A percentile compares a stretch with the other conserved stretches of the same genome.
These are phyloP conservation scores for Bovichtus diacanthus DNA, from an alignment of 2,797 vertebrate genomes.

Conservation along the genomic window DNA sequence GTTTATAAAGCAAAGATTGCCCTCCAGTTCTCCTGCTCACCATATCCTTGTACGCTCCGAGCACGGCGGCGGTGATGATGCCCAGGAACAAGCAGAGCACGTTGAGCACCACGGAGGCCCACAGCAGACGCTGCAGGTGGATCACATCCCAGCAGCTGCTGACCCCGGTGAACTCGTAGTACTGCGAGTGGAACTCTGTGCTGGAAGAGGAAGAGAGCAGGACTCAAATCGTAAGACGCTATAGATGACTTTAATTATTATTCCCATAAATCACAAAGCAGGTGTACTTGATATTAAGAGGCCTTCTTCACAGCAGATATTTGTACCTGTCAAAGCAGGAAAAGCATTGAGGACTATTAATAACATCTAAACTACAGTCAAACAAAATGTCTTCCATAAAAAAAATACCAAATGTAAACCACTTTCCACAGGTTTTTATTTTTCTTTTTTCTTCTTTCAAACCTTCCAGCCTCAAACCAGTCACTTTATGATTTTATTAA, in stretches of 20 bases:
- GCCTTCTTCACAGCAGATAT: neutral
- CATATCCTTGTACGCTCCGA: constrained; percentile 94
- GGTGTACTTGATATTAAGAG: neutral
- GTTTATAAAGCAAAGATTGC: neutral
- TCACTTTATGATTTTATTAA: constrained; percentile 3
- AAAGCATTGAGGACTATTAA: neutral
- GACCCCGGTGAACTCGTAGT: constrained; percentile 91
- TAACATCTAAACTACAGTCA: neutral
- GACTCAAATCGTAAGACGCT: neutral
- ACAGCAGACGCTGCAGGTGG: constrained; percentile 92
- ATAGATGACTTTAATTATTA: neutral
- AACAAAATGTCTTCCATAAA: neutral
- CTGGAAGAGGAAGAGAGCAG: constrained; percentile 73
- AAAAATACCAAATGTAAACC: neutral
- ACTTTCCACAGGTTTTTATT: neutral
- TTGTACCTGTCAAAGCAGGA: neutral
- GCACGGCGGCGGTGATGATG: constrained; percentile 91
- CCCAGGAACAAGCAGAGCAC: constrained; percentile 90
- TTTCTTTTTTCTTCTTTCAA: too few relatives aligned
- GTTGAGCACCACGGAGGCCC: constrained; percentile 92
- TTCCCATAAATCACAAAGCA: neutral
- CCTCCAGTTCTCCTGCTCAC: constrained; percentile 58
- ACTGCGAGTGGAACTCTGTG: constrained; percentile 82
- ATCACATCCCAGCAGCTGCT: constrained; percentile 91
- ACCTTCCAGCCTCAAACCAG: neutral